These are phyloP conservation scores for Rhineura floridana DNA, from an alignment of 2,113 vertebrate genomes.

Conservation along the genomic window DNA sequence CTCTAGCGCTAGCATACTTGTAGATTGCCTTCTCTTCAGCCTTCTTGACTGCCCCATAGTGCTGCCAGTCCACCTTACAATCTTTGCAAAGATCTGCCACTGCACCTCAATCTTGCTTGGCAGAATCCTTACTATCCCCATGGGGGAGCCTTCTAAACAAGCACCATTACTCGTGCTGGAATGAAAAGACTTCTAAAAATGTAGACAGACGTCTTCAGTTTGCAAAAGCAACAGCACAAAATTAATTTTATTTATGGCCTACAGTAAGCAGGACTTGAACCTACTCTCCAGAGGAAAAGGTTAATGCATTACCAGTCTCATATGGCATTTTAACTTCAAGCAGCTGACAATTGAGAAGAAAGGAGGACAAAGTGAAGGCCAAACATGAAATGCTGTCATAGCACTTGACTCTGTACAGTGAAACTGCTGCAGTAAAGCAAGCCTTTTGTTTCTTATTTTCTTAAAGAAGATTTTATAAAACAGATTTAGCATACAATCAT, in stretches of 20 bases:
- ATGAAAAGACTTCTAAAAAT: conserved; percentile 39
- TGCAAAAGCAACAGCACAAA: conserved; percentile 33
- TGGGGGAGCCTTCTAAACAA: conserved; percentile 23
- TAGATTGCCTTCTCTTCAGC: conserved; percentile 3
- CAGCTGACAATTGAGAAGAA: conserved; percentile 20
- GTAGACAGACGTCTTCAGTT: conserved; percentile 47
- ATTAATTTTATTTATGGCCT: conserved; percentile 50
- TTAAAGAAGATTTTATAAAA: not conserved
- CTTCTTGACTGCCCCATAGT: not conserved
- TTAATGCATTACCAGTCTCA: conserved; percentile 37
- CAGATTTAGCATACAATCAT: not conserved
- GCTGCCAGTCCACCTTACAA: conserved; percentile 2
- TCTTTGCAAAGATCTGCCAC: conserved; percentile 25
- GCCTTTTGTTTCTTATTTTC: not conserved
- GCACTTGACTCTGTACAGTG: not conserved
- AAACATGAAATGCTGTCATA: conserved; percentile 21
- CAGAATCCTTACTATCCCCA: conserved; percentile 29
- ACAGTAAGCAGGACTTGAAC: conserved; percentile 22
- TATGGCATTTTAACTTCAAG: conserved; percentile 22
- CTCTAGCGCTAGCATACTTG: not conserved
- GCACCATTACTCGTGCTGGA: conserved; percentile 35
- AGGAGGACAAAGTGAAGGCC: conserved; percentile 10
- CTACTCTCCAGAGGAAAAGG: conserved; percentile 44
- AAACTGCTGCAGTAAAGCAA: not conserved
- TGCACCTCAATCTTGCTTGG: conserved; percentile 26